phyloP scores from a whole-genome alignment of 2,888 invertebrate species.

The Drosophila subquinaria region DNA sequence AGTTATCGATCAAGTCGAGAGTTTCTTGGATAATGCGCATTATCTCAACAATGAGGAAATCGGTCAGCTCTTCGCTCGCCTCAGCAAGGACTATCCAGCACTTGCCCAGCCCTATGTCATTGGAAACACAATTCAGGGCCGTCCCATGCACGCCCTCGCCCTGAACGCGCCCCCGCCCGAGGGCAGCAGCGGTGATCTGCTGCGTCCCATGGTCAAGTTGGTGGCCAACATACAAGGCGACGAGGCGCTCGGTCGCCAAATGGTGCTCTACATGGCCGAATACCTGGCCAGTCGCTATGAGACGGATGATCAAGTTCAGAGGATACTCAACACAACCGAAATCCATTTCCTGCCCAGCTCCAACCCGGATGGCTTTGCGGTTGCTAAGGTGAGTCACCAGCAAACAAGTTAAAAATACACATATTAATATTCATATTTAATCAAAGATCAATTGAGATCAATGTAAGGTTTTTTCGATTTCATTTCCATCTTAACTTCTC shows the following conservation, averaged over 20 bases:
- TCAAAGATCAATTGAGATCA: not conserved
- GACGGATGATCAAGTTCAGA: conserved; percentile 88
- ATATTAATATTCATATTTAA: not conserved
- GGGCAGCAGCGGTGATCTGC: conserved; percentile 84
- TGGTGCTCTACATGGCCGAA: conserved; percentile 92
- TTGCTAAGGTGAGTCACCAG: conserved; percentile 88
- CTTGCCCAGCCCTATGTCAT: conserved; percentile 90
- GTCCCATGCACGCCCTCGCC: conserved; percentile 90
- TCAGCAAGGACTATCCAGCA: conserved; percentile 89
- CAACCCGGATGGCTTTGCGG: conserved; percentile 98
- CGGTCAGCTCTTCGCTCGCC: conserved; percentile 87
- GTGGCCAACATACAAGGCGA: conserved; percentile 98
- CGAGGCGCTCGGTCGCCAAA: conserved; percentile 94
- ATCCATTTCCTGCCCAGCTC: conserved; percentile 98
- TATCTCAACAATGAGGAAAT: conserved; percentile 91
- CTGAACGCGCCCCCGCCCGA: conserved; percentile 89
- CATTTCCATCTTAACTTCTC: not conserved
- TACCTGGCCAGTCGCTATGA: conserved; percentile 92
- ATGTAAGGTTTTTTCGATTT: not conserved
- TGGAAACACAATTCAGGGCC: conserved; percentile 93
- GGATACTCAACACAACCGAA: conserved; percentile 90
- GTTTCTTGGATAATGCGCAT: conserved; percentile 84
- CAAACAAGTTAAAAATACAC: not conserved
- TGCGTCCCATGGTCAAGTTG: conserved; percentile 95
- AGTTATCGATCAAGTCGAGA: conserved; percentile 67